Conservation (phyloP, 2,113 vertebrate genomes). For the Anseranas semipalmata region DNA sequence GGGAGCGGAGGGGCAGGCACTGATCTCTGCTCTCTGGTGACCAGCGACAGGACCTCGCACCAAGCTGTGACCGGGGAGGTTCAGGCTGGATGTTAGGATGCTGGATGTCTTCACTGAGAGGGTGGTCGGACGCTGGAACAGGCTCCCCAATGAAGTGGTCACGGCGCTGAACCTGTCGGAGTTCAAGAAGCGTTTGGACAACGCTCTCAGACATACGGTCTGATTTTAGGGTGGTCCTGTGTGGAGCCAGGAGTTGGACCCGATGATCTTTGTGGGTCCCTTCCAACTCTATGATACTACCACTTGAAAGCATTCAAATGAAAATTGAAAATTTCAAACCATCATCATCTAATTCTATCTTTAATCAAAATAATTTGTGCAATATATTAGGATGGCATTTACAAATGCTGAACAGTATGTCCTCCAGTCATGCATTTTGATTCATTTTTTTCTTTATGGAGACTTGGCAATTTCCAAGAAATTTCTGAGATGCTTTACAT, state of each 20-base stretch:
- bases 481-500: not conserved
- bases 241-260: not conserved
- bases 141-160: not conserved
- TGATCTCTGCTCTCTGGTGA: not conserved
- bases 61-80: not conserved
- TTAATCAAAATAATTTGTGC: not conserved
- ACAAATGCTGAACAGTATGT: not conserved
- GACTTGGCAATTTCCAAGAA: not conserved
- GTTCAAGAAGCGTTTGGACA: not conserved
- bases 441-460: not conserved
- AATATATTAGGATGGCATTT: not conserved
- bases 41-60: not conserved
- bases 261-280: not conserved
- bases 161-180: not conserved
- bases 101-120: not conserved
- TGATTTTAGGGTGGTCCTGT: not conserved
- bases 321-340: not conserved
- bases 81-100: not conserved
- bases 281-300: not conserved
- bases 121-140: not conserved
- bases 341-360: not conserved
- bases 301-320: not conserved
- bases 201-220: not conserved
- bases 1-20: not conserved
- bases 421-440: not conserved